Base-by-base conservation (phyloP, 2,888 invertebrate genomes). In the Drosophila aldrichi region DNA sequence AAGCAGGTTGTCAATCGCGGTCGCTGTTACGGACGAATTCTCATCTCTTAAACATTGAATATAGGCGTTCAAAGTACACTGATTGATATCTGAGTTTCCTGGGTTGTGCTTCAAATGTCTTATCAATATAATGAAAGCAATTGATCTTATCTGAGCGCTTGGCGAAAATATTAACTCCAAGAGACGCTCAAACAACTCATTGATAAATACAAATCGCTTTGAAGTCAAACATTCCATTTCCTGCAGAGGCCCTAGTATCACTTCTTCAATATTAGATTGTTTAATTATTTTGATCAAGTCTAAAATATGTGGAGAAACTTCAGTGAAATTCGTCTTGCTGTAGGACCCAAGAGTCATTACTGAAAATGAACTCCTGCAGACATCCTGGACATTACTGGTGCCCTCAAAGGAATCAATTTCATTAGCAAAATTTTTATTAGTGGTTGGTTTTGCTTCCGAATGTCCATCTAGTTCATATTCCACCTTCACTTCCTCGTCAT, bases 1-100 rank as follows among this genome's bases (percentile, higher is more conserved):
- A 0, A 97, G 96, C 55, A 98, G 94, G 91, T 96, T 95, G 76
- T 97, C 97, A 51, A 98, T 94, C 34, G 96, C 96, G 0, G 96
- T 95, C 79, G 95, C 95, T 0, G 97, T 95, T 43, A 98, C 95
- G 73, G 97, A 97, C 0, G 97, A 96, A 90, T 97, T 96, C 48
- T 95, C 94, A 71, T 96, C 96, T 79, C 97, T 96, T 64, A 98
- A 94, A 91, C 98, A 97, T 82, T 96, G 95, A 63, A 98, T 94
- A 88, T 97, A 96, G 0, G 96, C 95, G 48, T 96, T 95, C 3
- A 98, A 94, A 74, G 97, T 96, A 61, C 94, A 94, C 20, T 94
- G 92, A 67, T 95, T 94, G 0, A 94, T 93, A 55, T 92, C 91
- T 2, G 92, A 92, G 61, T 92, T 91, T 2, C 93, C 93, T 1